Conservation (phyloP, 2,888 invertebrate species). For the Ganaspis brasiliensis region DNA sequence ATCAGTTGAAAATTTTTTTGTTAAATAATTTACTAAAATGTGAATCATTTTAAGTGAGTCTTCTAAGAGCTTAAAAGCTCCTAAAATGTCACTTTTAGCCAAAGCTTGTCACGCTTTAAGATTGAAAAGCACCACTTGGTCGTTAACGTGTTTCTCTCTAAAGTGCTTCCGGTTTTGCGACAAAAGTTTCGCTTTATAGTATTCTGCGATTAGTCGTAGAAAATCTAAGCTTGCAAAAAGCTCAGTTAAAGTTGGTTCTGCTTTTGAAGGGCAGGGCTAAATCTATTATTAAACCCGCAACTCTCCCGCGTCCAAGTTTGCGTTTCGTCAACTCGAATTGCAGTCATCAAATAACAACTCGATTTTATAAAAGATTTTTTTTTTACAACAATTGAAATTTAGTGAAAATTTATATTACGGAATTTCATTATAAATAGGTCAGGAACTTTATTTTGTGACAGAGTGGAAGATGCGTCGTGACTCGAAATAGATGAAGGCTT, state of each 20-base stretch:
- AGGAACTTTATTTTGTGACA: slow-evolving; percentile 73
- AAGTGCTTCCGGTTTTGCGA: slow-evolving; percentile 20
- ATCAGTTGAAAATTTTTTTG: too few species aligned
- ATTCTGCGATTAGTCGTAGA: slow-evolving; percentile 6
- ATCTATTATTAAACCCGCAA: slow-evolving; percentile 41
- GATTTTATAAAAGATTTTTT: not conserved
- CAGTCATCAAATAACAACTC: not conserved
- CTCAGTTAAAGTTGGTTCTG: slow-evolving; percentile 41
- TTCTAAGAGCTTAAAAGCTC: not conserved
- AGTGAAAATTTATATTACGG: not conserved
- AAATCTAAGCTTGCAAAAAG: not conserved
- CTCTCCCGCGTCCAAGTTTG: too few species aligned
- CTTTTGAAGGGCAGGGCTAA: slow-evolving; percentile 62
- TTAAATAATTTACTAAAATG: too few species aligned
- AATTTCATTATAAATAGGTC: slow-evolving; percentile 76
- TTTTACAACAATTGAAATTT: not conserved
- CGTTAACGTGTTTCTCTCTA: slow-evolving; percentile 16
- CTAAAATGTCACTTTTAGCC: slow-evolving; percentile 22
- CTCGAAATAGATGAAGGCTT: slow-evolving; percentile 79
- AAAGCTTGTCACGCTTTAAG: slow-evolving; percentile 8
- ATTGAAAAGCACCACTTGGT: slow-evolving; percentile 26
- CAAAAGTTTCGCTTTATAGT: not conserved
- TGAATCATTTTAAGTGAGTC: too few species aligned
- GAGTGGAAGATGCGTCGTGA: slow-evolving; percentile 66
- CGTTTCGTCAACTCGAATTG: not conserved